phyloP scores from a whole-genome alignment of 92 coral and sea anemone species.

The Porites evermanni region DNA sequence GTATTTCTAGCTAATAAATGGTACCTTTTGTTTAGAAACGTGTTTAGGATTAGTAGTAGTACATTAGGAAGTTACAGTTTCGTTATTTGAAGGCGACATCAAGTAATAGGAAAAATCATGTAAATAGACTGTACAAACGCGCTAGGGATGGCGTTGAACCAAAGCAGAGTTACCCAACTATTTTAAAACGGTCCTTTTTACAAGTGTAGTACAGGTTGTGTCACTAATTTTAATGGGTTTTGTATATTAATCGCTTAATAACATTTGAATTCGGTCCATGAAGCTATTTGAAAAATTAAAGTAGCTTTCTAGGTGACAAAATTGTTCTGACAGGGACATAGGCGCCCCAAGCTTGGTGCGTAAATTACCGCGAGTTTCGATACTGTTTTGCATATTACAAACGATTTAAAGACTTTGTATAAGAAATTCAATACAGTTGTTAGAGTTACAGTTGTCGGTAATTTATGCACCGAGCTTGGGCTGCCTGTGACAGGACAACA shows the following conservation, averaged over 20 bases:
- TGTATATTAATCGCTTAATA: not conserved
- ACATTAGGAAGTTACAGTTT: not conserved
- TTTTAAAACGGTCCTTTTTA: conserved; percentile 1
- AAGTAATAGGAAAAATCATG: not conserved
- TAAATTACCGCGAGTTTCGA: no score
- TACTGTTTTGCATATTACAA: no score
- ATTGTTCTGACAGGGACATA: not conserved
- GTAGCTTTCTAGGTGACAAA: not conserved
- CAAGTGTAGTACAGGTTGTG: not conserved
- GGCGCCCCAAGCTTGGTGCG: no score
- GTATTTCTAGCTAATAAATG: not conserved
- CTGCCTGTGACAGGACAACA: conserved; percentile 25
- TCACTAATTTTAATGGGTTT: conserved; percentile 31
- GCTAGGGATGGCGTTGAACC: not conserved
- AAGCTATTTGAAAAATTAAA: not conserved
- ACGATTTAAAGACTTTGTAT: no score
- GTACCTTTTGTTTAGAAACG: not conserved
- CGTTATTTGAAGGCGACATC: not conserved
- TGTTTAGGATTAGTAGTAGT: not conserved
- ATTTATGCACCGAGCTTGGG: no score
- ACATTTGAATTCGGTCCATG: not conserved
- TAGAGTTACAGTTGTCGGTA: no score
- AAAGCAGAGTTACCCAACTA: conserved; percentile 8
- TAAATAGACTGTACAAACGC: conserved; percentile 33
- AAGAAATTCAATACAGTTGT: no score